phyloP scores from a whole-genome alignment of 2,888 invertebrate species.

The Trichogramma evanescens region DNA sequence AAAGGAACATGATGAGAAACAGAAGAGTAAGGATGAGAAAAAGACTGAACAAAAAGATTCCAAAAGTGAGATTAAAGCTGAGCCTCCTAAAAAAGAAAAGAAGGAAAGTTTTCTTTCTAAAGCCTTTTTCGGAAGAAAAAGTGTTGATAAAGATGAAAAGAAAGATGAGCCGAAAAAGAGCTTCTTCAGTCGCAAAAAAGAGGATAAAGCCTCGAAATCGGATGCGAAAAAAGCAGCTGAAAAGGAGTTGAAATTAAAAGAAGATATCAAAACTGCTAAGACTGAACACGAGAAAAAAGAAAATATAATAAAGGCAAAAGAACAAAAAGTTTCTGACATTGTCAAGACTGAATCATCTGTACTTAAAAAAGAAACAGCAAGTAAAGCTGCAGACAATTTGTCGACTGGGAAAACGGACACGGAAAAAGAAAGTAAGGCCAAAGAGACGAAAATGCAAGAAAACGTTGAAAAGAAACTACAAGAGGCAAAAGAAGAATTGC shows the following conservation, averaged over 20 bases:
- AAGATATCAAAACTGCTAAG: neutral
- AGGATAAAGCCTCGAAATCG: neutral
- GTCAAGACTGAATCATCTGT: conserved; percentile 10
- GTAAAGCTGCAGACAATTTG: conserved; percentile 3
- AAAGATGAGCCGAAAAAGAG: conserved; percentile 9
- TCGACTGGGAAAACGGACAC: conserved; percentile 13
- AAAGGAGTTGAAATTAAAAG: neutral
- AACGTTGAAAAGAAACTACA: conserved; percentile 20
- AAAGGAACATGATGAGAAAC: conserved; percentile 2
- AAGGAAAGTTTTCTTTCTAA: neutral
- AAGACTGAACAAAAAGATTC: neutral
- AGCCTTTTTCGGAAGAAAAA: neutral
- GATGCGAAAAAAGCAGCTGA: neutral
- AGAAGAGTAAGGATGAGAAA: conserved; percentile 11
- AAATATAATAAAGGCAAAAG: neutral
- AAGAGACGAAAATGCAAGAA: conserved; percentile 9
- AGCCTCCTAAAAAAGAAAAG: neutral
- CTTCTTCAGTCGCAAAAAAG: neutral
- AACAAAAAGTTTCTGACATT: neutral
- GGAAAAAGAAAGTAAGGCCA: conserved; percentile 17
- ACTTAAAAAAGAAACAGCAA: neutral
- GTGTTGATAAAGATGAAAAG: conserved; percentile 1
- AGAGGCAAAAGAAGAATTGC: conserved; percentile 11
- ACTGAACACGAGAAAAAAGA: conserved; percentile 2
- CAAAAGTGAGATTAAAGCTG: neutral